Percentiles rank a stretch among this genome's conserved stretches.
phyloP scores from a whole-genome alignment of 2,797 vertebrate species.

The Lateolabrax maculatus region DNA sequence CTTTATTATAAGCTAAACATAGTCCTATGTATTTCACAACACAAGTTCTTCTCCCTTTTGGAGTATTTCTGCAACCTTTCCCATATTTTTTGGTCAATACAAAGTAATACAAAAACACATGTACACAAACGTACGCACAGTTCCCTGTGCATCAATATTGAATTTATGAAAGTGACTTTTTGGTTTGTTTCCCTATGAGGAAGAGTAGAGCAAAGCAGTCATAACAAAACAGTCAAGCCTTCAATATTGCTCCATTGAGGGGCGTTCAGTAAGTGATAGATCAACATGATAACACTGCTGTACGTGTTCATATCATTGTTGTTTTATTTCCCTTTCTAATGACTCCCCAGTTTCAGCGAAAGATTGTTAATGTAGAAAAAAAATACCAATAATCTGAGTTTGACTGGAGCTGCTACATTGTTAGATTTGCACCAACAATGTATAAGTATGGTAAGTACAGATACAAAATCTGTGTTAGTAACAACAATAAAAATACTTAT shows the following conservation, averaged over 20 bases:
- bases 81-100: background rate
- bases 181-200: background rate
- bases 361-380: background rate
- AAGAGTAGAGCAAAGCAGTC: slow-evolving; percentile 16
- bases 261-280: slow-evolving; percentile 21
- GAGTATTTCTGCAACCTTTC: background rate
- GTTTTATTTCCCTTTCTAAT: slow-evolving; percentile 1
- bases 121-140: background rate
- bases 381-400: background rate
- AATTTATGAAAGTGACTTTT: background rate
- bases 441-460: background rate
- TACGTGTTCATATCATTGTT: background rate
- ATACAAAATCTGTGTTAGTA: background rate
- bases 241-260: slow-evolving; percentile 34
- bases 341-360: background rate
- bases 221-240: slow-evolving; percentile 11
- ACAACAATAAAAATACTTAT: background rate
- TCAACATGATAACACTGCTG: slow-evolving; percentile 4
- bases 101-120: background rate
- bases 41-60: background rate
- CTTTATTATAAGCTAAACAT: background rate
- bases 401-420: background rate
- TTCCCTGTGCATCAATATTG: background rate
- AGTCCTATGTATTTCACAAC: background rate
- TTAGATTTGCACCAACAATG: background rate